Evolutionary conservation across 2,113 vertebrate species (phyloP), one percentile per base, ranked within the genome.

Genomic region (Sciurus niger): DNA sequence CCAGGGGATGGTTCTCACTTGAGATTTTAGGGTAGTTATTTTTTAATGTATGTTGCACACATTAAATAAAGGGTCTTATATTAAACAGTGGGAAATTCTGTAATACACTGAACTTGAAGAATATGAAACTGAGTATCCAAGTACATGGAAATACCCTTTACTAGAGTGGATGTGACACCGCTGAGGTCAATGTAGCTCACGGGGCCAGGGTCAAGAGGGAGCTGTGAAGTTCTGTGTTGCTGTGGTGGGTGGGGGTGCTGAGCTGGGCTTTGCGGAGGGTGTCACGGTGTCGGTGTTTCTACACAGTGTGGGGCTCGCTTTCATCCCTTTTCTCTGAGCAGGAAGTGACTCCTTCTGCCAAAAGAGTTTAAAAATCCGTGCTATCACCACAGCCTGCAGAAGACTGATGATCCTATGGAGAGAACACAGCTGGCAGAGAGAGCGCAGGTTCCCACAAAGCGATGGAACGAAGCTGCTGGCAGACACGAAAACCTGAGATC

Each of bases 271-370:
- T 4, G 20, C 18, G 32, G 86, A 53, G 85, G 84, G 70, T 32
- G 37, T 93, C 78, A 28, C 0, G 30, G 89, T 48, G 48, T 79
- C 92, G 70, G 60, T 0, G 24, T 87, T 93, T 92, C 79, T 95
- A 89, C 92, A 78, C 77, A 80, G 67, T 46, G 90, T 93, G 90
- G 79, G 89, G 67, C 63, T 92, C 65, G 1, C 96, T 97, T 97
- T 97, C 94, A 97, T 97, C 96, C 97, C 84, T 92, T 92, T 76
- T 87, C 60, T 84, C 78, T 6, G 65, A 76, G 90, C 90, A 96
- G 96, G 96, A 97, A 97, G 95, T 86, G 65, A 84, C 58, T 95
- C 34, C 73, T 94, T 95, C 84, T 95, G 96, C 96, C 97, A 97
- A 92, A 94, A 94, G 96, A 93, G 90, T 95, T 97, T 95, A 84